A percentile compares a stretch with the other conserved stretches of the same genome.
phyloP scores from a whole-genome alignment of 2,113 vertebrate genomes.

The Phrynocephalus versicolor region DNA sequence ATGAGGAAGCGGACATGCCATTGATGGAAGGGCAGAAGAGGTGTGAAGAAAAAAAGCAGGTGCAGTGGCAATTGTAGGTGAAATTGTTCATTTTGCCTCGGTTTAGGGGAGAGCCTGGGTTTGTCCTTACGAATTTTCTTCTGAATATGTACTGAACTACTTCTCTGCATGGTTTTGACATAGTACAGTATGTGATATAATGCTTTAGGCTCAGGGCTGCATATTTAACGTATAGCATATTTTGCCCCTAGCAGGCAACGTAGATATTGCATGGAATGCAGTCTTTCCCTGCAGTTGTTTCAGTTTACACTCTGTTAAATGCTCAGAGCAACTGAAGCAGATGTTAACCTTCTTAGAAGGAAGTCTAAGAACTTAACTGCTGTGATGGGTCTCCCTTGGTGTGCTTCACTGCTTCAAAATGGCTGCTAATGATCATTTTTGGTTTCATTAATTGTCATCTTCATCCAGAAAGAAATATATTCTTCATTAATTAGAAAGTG shows the following conservation, averaged over 20 bases:
- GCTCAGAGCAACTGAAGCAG: not conserved
- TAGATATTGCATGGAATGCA: not conserved
- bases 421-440: not conserved
- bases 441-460: not conserved
- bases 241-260: not conserved
- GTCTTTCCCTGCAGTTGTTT: not conserved
- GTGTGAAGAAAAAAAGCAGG: too few relatives aligned
- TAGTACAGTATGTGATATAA: too few relatives aligned
- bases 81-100: too few relatives aligned
- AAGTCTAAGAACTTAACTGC: not conserved
- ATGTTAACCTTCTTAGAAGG: not conserved
- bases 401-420: conserved; percentile 9
- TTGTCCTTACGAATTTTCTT: too few relatives aligned
- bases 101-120: too few relatives aligned
- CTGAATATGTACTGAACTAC: not conserved
- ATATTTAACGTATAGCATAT: not conserved
- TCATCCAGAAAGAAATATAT: conserved; percentile 11
- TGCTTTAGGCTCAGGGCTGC: too few relatives aligned
- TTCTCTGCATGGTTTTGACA: too few relatives aligned
- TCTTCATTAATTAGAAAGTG: conserved; percentile 24
- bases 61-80: too few relatives aligned
- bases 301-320: not conserved
- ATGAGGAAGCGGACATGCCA: too few relatives aligned
- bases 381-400: not conserved
- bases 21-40: too few relatives aligned